phyloP scores from a whole-genome alignment of 2,888 invertebrate genomes.

The Aleiodes testaceus region DNA sequence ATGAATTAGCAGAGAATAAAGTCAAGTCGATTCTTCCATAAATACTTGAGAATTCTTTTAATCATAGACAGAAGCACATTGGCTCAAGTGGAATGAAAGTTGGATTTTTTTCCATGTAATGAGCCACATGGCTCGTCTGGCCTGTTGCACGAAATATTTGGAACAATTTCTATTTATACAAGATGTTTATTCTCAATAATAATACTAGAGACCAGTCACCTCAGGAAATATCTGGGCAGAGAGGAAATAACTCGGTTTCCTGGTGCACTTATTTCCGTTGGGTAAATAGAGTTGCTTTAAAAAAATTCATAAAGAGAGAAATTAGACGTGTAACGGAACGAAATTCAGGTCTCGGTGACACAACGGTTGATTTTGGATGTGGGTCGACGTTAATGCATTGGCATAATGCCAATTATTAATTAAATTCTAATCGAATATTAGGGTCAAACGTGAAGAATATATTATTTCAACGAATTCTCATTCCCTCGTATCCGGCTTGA shows the following conservation, averaged over 20 bases:
- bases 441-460: not conserved
- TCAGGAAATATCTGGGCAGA: slow-evolving; percentile 52
- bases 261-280: slow-evolving; percentile 33
- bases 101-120: not conserved
- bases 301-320: slow-evolving; percentile 1
- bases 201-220: slow-evolving; percentile 28
- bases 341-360: slow-evolving; percentile 9
- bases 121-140: slow-evolving; percentile 33
- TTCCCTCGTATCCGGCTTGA: slow-evolving; percentile 17
- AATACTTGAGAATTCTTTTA: too few species aligned
- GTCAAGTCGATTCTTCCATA: not conserved
- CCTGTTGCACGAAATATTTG: slow-evolving; percentile 56
- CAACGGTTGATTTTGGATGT: slow-evolving; percentile 12
- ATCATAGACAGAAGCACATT: slow-evolving; percentile 5
- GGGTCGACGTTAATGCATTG: slow-evolving; percentile 5
- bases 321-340: not conserved
- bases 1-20: not conserved
- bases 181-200: slow-evolving; percentile 17
- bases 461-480: slow-evolving; percentile 5
- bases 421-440: slow-evolving; percentile 4
- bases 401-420: slow-evolving; percentile 14
- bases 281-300: not conserved
- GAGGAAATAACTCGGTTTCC: slow-evolving; percentile 50
- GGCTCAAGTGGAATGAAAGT: slow-evolving; percentile 2
- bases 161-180: slow-evolving; percentile 52